Percentiles rank a stretch among this genome's conserved stretches.
phyloP scores from a whole-genome alignment of 2,888 invertebrate species.

The Stratiomys singularior region DNA sequence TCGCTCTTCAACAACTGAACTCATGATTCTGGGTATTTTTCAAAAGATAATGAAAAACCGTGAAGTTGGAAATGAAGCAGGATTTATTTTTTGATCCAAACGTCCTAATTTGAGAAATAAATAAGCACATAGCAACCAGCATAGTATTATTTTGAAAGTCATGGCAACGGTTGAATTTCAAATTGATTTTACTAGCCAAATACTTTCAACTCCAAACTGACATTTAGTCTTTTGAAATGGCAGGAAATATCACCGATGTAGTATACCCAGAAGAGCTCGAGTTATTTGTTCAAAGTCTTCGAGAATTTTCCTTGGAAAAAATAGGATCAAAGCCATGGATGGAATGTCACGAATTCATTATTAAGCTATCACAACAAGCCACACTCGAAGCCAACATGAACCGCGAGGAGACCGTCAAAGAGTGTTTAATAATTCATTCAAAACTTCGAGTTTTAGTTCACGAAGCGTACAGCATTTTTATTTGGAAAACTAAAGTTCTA shows the following conservation, averaged over 20 bases:
- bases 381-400: conserved; percentile 80
- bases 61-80: no score
- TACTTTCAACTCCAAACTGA: not conserved
- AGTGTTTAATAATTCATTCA: conserved; percentile 72
- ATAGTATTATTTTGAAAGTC: not conserved
- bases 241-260: conserved; percentile 68
- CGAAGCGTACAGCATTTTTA: conserved; percentile 82
- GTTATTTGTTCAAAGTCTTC: conserved; percentile 77
- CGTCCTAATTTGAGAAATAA: no score
- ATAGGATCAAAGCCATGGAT: conserved; percentile 83
- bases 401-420: conserved; percentile 87
- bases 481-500: conserved; percentile 87
- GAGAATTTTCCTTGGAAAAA: conserved; percentile 72
- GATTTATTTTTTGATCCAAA: no score
- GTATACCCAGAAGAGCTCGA: conserved; percentile 78
- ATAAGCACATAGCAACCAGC: not conserved
- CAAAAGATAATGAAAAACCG: no score
- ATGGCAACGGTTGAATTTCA: not conserved
- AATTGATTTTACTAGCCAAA: not conserved
- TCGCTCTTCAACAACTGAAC: no score
- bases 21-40: no score
- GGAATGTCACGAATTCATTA: conserved; percentile 82
- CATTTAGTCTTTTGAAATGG: conserved; percentile 63
- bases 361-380: conserved; percentile 89
- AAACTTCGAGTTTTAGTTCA: conserved; percentile 75